These are phyloP conservation scores for Karalla daura DNA, from an alignment of 2,797 vertebrate genomes.

Conservation along the genomic window DNA sequence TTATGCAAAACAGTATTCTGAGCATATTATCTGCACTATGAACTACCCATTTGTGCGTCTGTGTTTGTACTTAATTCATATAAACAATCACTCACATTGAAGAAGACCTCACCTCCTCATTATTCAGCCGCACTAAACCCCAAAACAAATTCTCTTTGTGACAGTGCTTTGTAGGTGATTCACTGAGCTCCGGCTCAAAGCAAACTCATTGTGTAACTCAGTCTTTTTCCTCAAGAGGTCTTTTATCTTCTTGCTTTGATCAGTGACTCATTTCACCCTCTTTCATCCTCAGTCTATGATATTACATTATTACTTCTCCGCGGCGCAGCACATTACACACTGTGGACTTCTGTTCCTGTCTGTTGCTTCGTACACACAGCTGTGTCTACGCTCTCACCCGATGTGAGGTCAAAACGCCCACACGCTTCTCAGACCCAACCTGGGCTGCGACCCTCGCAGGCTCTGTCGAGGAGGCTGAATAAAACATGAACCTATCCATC, in stretches of 20 bases:
- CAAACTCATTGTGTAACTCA: constrained; percentile 47
- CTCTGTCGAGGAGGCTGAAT: constrained; percentile 62
- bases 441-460: constrained; percentile 52
- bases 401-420: constrained; percentile 39
- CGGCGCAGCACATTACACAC: constrained; percentile 33
- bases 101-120: constrained; percentile 31
- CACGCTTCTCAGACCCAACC: constrained; percentile 51
- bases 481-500: constrained; percentile 59
- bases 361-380: constrained; percentile 73
- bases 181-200: constrained; percentile 57
- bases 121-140: constrained; percentile 40
- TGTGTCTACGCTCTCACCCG: constrained; percentile 45
- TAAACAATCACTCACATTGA: constrained; percentile 29
- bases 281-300: constrained; percentile 60
- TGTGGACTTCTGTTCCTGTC: constrained; percentile 43
- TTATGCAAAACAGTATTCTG: constrained; percentile 65
- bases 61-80: constrained; percentile 35
- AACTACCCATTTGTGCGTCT: constrained; percentile 22
- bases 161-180: constrained; percentile 53
- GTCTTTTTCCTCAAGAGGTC: constrained; percentile 54
- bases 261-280: constrained; percentile 63
- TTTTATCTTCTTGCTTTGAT: constrained; percentile 75
- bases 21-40: constrained; percentile 17
- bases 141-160: constrained; percentile 55
- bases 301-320: constrained; percentile 63